phyloP scores from a whole-genome alignment of 1,140 invertebrate genomes.

The Drosophila watanabei region DNA sequence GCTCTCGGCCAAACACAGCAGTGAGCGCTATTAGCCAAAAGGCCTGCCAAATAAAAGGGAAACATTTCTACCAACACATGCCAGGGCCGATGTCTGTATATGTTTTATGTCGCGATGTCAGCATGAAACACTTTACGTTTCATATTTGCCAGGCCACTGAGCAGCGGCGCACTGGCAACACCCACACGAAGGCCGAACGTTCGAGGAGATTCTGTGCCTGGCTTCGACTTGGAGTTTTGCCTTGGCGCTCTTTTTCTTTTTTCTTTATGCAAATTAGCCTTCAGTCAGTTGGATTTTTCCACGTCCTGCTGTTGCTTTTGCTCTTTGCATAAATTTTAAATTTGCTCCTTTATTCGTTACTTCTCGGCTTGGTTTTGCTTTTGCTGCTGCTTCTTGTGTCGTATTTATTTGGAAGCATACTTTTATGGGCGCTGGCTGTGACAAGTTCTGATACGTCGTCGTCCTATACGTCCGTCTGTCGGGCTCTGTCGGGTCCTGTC shows the following conservation, averaged over 20 bases:
- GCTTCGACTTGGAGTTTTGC: conserved; percentile 45
- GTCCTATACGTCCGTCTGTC: conserved; percentile 6
- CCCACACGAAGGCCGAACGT: conserved; percentile 10
- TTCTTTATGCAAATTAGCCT: conserved; percentile 82
- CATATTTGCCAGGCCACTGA: conserved; percentile 77
- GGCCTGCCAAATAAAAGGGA: conserved; percentile 72
- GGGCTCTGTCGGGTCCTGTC: conserved; percentile 1
- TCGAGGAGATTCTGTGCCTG: conserved; percentile 6
- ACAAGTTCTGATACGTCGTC: conserved; percentile 53
- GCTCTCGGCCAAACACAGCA: conserved; percentile 47
- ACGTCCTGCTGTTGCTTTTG: conserved; percentile 42
- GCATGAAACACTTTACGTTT: conserved; percentile 76
- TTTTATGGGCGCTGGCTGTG: conserved; percentile 66
- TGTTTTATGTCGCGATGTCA: conserved; percentile 76
- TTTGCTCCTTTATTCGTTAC: conserved; percentile 68
- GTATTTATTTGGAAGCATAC: conserved; percentile 59
- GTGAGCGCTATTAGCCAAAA: conserved; percentile 71
- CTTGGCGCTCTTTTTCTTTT: conserved; percentile 51
- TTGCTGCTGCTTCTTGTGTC: conserved; percentile 10
- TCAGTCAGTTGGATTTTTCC: conserved; percentile 44
- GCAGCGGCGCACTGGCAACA: conserved; percentile 17
- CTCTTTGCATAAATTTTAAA: conserved; percentile 81
- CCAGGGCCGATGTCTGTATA: conserved; percentile 9
- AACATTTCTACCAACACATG: conserved; percentile 61
- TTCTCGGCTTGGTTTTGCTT: conserved; percentile 28